Conservation (phyloP, 2,888 invertebrate species). For the Drosophila birchii region DNA sequence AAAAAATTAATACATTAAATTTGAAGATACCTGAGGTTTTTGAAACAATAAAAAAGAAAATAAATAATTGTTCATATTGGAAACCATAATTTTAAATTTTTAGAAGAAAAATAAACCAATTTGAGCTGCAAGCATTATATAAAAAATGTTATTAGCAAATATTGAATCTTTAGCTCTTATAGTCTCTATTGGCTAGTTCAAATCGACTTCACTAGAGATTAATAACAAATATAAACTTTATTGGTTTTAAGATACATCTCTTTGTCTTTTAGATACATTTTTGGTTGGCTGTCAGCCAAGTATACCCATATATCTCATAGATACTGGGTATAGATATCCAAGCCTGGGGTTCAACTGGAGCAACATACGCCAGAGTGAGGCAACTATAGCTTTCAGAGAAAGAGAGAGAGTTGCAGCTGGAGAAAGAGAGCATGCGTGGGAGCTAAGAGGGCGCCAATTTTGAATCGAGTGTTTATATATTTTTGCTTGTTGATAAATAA, state of each 20-base stretch:
- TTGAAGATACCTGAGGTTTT: background rate
- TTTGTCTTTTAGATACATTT: no score
- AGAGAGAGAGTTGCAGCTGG: background rate
- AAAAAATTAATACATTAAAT: background rate
- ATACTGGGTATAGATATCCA: slow-evolving; percentile 10
- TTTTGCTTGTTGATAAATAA: slow-evolving; percentile 7
- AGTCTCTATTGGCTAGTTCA: no score
- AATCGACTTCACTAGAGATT: no score
- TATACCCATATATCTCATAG: background rate
- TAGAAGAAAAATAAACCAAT: no score
- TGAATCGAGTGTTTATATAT: slow-evolving; percentile 16
- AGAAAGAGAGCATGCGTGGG: slow-evolving; percentile 36
- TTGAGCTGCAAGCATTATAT: no score
- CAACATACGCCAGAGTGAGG: slow-evolving; percentile 46
- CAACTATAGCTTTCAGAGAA: slow-evolving; percentile 10
- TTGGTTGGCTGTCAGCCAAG: background rate
- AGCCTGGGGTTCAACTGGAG: slow-evolving; percentile 28
- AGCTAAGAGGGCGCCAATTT: slow-evolving; percentile 39
- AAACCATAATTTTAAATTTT: no score
- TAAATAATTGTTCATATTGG: no score
- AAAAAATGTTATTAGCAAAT: no score
- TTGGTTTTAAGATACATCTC: no score
- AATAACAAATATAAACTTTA: no score
- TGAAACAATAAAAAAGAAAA: background rate
- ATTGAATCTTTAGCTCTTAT: no score